A percentile compares a stretch with the other conserved stretches of the same genome.
Evolutionary conservation across 2,888 invertebrate species (phyloP).

Genomic region (Colostygia pectinataria): DNA sequence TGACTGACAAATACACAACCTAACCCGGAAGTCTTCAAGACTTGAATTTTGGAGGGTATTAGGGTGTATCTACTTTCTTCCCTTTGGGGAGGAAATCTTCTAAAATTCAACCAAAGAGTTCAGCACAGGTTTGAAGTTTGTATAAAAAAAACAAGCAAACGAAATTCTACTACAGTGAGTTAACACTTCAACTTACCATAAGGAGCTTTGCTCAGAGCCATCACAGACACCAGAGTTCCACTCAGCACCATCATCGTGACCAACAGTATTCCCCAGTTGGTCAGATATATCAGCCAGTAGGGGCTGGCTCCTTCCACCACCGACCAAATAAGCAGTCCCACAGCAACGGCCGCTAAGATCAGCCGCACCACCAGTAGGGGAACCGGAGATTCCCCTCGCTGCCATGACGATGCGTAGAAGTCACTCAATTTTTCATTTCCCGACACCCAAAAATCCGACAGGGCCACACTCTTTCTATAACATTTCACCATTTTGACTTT

Average conservation of each 20-base stretch:
- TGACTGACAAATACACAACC: too few species aligned
- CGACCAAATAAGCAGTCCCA: slow-evolving; percentile 63
- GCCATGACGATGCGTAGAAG: slow-evolving; percentile 74
- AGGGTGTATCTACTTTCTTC: too few species aligned
- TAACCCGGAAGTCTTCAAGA: too few species aligned
- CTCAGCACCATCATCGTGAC: slow-evolving; percentile 51
- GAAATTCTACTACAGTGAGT: too few species aligned
- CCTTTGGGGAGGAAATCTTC: too few species aligned
- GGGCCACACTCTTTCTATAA: slow-evolving; percentile 56
- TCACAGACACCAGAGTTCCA: slow-evolving; percentile 55
- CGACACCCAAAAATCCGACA: slow-evolving; percentile 68
- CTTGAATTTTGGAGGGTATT: too few species aligned
- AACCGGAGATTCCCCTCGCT: slow-evolving; percentile 65
- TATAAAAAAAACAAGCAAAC: too few species aligned
- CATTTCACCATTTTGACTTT: slow-evolving; percentile 68
- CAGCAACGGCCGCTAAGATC: slow-evolving; percentile 46
- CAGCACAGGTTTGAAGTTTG: too few species aligned
- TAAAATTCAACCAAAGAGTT: too few species aligned
- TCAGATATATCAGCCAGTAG: slow-evolving; percentile 67
- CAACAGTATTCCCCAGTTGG: slow-evolving; percentile 72
- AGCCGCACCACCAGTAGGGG: slow-evolving; percentile 62
- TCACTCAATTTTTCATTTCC: slow-evolving; percentile 63
- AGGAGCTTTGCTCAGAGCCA: slow-evolving; percentile 45
- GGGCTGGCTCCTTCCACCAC: slow-evolving; percentile 44
- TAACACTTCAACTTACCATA: slow-evolving; percentile 49